phyloP scores from a whole-genome alignment of 2,797 vertebrate genomes.

The Hemibagrus guttatus region DNA sequence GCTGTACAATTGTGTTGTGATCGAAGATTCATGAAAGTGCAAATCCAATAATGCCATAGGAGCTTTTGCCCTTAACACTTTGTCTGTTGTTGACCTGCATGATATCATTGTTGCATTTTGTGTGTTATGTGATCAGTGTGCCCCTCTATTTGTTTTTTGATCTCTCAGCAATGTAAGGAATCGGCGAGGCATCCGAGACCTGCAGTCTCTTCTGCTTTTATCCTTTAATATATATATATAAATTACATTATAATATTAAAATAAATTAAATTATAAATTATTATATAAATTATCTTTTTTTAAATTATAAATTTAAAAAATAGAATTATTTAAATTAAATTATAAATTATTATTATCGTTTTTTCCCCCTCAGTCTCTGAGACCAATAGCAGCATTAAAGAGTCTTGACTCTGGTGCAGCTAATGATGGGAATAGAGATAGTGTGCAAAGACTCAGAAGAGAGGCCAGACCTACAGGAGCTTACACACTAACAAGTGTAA shows the following conservation, averaged over 20 bases:
- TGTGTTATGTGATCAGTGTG: neutral
- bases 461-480: constrained; percentile 18
- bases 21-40: constrained; percentile 56
- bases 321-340: no score
- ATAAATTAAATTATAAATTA: no score
- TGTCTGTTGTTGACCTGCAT: constrained; percentile 1
- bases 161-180: neutral
- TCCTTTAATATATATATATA: neutral
- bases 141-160: neutral
- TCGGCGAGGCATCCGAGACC: neutral
- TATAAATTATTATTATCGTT: no score
- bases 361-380: neutral
- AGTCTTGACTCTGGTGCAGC: constrained; percentile 17
- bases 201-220: neutral
- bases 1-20: constrained; percentile 49
- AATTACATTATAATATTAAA: no score
- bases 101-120: neutral
- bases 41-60: constrained; percentile 48
- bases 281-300: no score
- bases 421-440: constrained; percentile 31
- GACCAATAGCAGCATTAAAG: constrained; percentile 8
- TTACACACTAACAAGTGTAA: constrained; percentile 35
- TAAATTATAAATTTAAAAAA: no score
- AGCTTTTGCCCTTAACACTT: constrained; percentile 29
- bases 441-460: constrained; percentile 18